A percentile compares a stretch with the other conserved stretches of the same genome.
Conservation (phyloP, 2,113 vertebrate genomes). For the Cygnus buccinator region DNA sequence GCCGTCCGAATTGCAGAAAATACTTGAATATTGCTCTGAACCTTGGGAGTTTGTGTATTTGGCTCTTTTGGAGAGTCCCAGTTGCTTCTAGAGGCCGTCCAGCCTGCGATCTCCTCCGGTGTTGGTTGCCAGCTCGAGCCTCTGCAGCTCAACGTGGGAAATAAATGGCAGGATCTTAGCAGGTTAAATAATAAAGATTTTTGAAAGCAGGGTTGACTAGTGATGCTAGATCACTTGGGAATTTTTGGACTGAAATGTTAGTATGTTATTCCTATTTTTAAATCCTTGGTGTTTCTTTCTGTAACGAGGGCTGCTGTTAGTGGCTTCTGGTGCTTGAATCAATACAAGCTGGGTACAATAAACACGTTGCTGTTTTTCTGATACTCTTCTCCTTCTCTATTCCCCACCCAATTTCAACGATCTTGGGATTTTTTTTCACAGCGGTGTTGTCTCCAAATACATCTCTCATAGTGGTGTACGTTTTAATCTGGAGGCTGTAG, state of each 20-base stretch:
- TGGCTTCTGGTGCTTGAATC: constrained; percentile 42
- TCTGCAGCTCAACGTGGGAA: neutral
- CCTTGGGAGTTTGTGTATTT: neutral
- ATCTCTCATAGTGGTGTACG: neutral
- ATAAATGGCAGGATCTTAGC: neutral
- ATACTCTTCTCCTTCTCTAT: constrained; percentile 1
- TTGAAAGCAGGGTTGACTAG: constrained; percentile 5
- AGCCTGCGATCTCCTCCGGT: rapidly evolving
- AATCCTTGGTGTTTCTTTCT: constrained; percentile 46
- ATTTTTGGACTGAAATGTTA: constrained; percentile 15
- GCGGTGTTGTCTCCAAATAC: constrained; percentile 9
- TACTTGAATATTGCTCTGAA: neutral
- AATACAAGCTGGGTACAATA: constrained; percentile 37
- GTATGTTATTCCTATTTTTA: constrained; percentile 29
- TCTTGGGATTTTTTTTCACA: neutral
- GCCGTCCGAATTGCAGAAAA: neutral
- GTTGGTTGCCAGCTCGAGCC: neutral
- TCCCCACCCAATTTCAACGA: neutral
- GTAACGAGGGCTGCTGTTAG: constrained; percentile 31
- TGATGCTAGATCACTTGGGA: neutral
- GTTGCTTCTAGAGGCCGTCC: rapidly evolving
- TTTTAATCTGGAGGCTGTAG: constrained; percentile 11
- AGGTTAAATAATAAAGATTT: constrained; percentile 5
- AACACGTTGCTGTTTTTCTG: constrained; percentile 18
- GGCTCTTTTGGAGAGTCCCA: neutral